These are phyloP conservation scores for Drosophila saltans DNA, from an alignment of 1,140 invertebrate genomes.

Conservation along the genomic window DNA sequence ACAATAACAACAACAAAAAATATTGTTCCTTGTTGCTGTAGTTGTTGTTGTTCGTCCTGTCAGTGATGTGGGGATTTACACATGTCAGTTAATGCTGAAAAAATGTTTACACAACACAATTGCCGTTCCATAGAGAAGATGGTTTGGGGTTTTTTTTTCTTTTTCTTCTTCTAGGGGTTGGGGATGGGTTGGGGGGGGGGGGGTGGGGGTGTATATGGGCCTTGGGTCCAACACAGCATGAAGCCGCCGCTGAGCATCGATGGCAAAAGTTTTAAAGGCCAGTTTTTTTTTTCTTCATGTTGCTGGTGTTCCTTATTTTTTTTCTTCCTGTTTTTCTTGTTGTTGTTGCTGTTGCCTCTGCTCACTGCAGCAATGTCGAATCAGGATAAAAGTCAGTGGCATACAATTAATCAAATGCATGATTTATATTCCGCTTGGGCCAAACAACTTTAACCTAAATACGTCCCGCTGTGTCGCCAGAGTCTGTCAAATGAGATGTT, in stretches of 20 bases:
- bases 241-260: not conserved
- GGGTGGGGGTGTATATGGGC: not conserved
- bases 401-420: constrained; percentile 77
- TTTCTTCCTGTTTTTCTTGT: constrained; percentile 11
- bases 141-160: not conserved
- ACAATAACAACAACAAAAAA: constrained; percentile 27
- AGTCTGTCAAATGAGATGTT: constrained; percentile 54
- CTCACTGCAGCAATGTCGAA: constrained; percentile 58
- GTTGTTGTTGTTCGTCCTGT: constrained; percentile 15
- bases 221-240: not conserved
- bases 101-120: constrained; percentile 81
- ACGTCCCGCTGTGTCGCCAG: constrained; percentile 37
- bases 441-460: constrained; percentile 67
- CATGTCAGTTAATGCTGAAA: constrained; percentile 80
- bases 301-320: constrained; percentile 11
- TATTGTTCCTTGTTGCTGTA: constrained; percentile 23
- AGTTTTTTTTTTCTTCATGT: constrained; percentile 18
- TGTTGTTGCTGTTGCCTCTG: not conserved
- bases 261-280: constrained; percentile 67
- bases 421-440: constrained; percentile 62
- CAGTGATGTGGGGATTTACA: constrained; percentile 59
- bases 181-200: not conserved
- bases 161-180: not conserved
- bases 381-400: constrained; percentile 68
- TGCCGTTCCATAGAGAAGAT: constrained; percentile 41